Percentiles rank a stretch among this genome's conserved stretches.
These are phyloP conservation scores for Ectropis crepuscularia DNA, from an alignment of 2,888 invertebrate genomes.

Conservation along the genomic window DNA sequence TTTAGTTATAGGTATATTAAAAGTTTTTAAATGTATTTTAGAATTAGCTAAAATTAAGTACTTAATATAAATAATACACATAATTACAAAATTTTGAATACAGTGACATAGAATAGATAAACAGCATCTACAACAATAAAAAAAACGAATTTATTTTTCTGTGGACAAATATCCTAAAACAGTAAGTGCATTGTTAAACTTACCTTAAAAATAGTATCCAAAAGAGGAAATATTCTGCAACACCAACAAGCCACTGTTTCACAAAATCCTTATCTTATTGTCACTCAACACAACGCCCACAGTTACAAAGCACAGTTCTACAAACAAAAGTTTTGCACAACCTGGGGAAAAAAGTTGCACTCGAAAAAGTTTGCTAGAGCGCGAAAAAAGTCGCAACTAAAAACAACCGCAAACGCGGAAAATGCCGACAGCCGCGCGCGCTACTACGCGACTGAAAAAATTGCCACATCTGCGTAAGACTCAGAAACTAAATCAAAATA, in stretches of 20 bases:
- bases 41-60: too few relatives aligned
- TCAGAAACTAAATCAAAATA: slow-evolving; percentile 85
- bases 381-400: slow-evolving; percentile 60
- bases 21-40: too few relatives aligned
- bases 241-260: slow-evolving; percentile 56
- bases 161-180: too few relatives aligned
- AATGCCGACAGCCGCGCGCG: slow-evolving; percentile 75
- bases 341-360: slow-evolving; percentile 59
- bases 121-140: too few relatives aligned
- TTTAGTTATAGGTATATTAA: too few relatives aligned
- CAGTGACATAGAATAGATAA: too few relatives aligned
- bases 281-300: slow-evolving; percentile 55
- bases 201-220: slow-evolving; percentile 80
- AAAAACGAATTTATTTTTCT: too few relatives aligned
- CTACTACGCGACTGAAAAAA: slow-evolving; percentile 83
- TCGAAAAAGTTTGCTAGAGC: slow-evolving; percentile 52
- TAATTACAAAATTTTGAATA: too few relatives aligned
- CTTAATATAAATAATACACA: too few relatives aligned
- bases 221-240: slow-evolving; percentile 55
- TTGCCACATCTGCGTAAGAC: slow-evolving; percentile 82
- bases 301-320: slow-evolving; percentile 52
- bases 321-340: slow-evolving; percentile 47
- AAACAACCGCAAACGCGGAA: slow-evolving; percentile 59
- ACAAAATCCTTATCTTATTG: slow-evolving; percentile 63
- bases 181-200: slow-evolving; percentile 43